Evolutionary conservation across 2,113 vertebrate genomes (phyloP).

Genomic region (Microtus montanus): DNA sequence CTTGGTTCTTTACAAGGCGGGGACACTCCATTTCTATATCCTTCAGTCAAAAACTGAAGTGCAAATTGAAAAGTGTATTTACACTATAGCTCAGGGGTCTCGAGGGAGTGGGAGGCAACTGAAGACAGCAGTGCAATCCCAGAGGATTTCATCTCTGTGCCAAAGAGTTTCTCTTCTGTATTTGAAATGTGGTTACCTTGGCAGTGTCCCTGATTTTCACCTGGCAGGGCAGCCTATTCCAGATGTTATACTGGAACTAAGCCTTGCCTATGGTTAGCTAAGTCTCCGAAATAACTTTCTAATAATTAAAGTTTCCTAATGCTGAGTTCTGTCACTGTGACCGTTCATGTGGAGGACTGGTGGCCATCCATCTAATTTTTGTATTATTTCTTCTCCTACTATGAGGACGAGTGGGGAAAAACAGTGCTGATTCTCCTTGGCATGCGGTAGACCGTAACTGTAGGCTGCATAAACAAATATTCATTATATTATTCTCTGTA

Average conservation of each 20-base stretch:
- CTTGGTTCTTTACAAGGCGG: not conserved
- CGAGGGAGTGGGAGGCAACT: not conserved
- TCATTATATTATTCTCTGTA: slow-evolving; percentile 29
- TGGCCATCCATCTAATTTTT: not conserved
- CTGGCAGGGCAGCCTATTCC: not conserved
- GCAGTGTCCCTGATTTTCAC: slow-evolving; percentile 27
- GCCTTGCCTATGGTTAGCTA: slow-evolving; percentile 9
- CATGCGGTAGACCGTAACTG: not conserved
- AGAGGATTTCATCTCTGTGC: slow-evolving; percentile 38
- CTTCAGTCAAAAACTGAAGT: not conserved
- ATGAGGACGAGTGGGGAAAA: not conserved
- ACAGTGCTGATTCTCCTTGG: not conserved
- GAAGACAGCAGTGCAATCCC: not conserved
- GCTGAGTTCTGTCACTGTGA: not conserved
- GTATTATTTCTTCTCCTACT: not conserved
- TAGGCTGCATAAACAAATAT: not conserved
- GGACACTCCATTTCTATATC: not conserved
- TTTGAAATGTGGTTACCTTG: slow-evolving; percentile 33
- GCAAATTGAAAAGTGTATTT: slow-evolving; percentile 9
- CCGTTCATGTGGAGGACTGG: not conserved
- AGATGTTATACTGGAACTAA: slow-evolving; percentile 46
- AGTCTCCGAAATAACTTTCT: slow-evolving; percentile 35
- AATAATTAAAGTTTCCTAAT: not conserved
- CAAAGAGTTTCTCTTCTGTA: slow-evolving; percentile 26
- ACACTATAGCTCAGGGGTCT: slow-evolving; percentile 9